Percentiles rank a stretch among this genome's conserved stretches.
Evolutionary conservation across 2,113 vertebrate genomes (phyloP).

Genomic region (Rostratula benghalensis): DNA sequence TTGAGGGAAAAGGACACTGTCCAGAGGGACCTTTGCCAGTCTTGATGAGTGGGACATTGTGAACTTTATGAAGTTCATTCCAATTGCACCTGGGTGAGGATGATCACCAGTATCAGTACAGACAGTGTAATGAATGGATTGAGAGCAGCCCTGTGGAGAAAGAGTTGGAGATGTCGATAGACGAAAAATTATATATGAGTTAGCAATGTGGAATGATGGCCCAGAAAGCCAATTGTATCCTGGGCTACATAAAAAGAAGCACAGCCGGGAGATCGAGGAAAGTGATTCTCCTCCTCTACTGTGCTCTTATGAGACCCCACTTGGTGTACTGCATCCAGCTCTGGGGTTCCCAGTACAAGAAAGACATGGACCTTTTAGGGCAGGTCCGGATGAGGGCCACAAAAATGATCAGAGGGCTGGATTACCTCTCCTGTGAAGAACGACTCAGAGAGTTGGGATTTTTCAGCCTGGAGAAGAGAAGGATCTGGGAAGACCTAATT

Average conservation of each 20-base stretch:
- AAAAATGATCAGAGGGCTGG: background rate
- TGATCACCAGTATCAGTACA: background rate
- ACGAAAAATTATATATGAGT: background rate
- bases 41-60: background rate
- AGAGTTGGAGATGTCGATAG: background rate
- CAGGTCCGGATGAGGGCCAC: background rate
- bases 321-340: background rate
- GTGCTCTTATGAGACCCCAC: background rate
- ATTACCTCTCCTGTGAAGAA: background rate
- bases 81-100: rapidly evolving
- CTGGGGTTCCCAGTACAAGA: background rate
- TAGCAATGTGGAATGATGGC: background rate
- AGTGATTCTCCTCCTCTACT: background rate
- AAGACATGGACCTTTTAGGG: background rate
- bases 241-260: background rate
- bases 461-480: background rate
- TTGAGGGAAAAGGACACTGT: background rate
- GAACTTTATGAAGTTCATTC: background rate
- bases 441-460: background rate
- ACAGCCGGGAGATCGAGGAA: background rate
- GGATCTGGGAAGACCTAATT: background rate
- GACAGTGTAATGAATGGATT: background rate
- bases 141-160: background rate
- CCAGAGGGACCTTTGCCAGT: background rate
- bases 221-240: background rate